Evolutionary conservation across 92 coral and sea anemone genomes (phyloP), one percentile per base, ranked within the genome.

Genomic region (Siderastrea siderea): DNA sequence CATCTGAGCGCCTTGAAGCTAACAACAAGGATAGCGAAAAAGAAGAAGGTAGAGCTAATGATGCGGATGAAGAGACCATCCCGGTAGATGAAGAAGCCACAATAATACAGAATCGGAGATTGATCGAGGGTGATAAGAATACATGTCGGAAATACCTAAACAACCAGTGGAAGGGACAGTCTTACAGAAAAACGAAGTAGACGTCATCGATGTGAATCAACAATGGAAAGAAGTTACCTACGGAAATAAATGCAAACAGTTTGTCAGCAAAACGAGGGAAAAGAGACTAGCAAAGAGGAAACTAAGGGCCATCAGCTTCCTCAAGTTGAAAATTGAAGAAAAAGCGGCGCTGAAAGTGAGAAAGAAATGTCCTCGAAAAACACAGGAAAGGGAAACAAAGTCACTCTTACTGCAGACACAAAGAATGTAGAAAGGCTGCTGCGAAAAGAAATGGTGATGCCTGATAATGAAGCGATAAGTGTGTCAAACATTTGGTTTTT

Each of bases 401-500:
- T 62, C 10, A 11, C 12, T 71, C 75, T 54, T 9, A 19, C 65
- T 54, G 89, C 11, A 62, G 45, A 83, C 13, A 6, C 71, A 3
- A 53, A 14, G 26, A 61, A 54, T 72, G 71, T 90, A 79, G 43
- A 63, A 47, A 54, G 15, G 49, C 67, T 81, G 79, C 69, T 94
- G 19, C 47, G 61, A 50, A 82, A 51, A 7, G 76, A 71, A 48
- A 58, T 75, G 61, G 58, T 62, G 48, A 89, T 92, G 94, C 48
- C 74, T 0, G 87, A 79, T 17, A 83, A 82, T 14, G 97, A 94
- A 59, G 90, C 86, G 64, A 70, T 17, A 47, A 38, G 0, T 2
- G 84, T 82, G 59, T 1, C 54, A 72, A 70, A 87, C 92, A 88
- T 94, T 66, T 94, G 97, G 97, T n/a, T 45, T 53, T 70, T 94